phyloP scores from a whole-genome alignment of 2,113 vertebrate species.

The Callaeas wilsoni region DNA sequence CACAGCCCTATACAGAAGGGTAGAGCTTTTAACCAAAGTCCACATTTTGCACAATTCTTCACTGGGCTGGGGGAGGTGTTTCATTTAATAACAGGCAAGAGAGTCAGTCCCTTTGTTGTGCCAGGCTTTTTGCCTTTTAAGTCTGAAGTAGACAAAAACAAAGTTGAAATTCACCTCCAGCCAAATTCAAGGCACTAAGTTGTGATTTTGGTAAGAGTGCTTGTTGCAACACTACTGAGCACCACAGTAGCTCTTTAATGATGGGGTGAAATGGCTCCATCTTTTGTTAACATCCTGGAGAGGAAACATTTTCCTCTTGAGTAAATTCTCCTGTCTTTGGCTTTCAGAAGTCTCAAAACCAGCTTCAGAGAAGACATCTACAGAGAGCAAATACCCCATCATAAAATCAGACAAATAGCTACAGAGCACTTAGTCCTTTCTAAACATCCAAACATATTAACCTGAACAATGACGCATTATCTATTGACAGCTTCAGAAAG shows the following conservation, averaged over 20 bases:
- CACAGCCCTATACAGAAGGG: neutral
- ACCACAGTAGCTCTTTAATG: neutral
- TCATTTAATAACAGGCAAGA: neutral
- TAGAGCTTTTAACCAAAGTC: neutral
- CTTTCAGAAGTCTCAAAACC: neutral
- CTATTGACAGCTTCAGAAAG: neutral
- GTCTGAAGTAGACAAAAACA: neutral
- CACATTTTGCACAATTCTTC: neutral
- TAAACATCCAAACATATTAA: neutral
- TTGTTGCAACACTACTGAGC: neutral
- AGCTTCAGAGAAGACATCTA: neutral
- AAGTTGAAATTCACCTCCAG: conserved; percentile 26
- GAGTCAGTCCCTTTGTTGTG: neutral
- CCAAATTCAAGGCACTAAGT: neutral
- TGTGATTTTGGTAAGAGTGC: neutral
- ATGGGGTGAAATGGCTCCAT: neutral
- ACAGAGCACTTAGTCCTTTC: neutral
- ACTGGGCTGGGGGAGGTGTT: neutral
- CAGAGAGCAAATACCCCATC: neutral
- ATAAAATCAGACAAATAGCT: neutral
- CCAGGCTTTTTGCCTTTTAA: neutral
- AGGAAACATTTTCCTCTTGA: neutral
- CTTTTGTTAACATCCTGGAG: neutral
- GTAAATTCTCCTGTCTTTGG: neutral
- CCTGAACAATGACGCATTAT: too few species aligned